Base-by-base conservation (phyloP, 2,797 vertebrate species). In the Furcifer pardalis region DNA sequence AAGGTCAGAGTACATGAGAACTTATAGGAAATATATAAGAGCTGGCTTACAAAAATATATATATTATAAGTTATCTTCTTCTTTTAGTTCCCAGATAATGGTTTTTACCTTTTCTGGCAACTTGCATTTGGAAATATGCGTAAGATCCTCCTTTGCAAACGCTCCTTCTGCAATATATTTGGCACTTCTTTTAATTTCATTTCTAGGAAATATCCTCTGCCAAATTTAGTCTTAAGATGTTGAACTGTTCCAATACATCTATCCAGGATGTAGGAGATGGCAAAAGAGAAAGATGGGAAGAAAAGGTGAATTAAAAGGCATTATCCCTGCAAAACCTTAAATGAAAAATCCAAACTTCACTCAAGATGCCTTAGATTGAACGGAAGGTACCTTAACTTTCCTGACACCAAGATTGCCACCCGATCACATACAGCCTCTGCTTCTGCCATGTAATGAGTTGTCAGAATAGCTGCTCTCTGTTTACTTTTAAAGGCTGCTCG, bases 401-500 rank as follows among this genome's bases (percentile, higher is more conserved):
- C 98, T 0, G 98, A 97, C 60, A 99, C 97, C 96, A 99, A 92
- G 93, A 99, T 97, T 60, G 98, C 98, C 7, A 99, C 98, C 0
- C 98, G 97, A 95, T 99, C 98, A 73, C 98, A 99, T 49, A 99
- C 96, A 0, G 98, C 98, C 88, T 99, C 98, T 0, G 98, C 98
- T 93, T 99, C 98, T 87, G 99, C 98, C 98, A 99, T 99, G 92
- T 99, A 99, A 94, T 99, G 98, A 0, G 98, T 99, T 90, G 98
- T 99, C 81, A 99, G 95, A 89, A 99, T 91, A 2, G 98, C 98
- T 0, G 98, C 97, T 7, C 97, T 96, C 91, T 97, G 97, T 35
- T 95, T 97, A 80, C 96, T 97, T 90, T 96, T 98, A 87, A 99
- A 98, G 0, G 98, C 98, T 49, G 97, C 97, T 69, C 97, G 96